phyloP scores from a whole-genome alignment of 2,113 vertebrate genomes.

The Hydropotes inermis region DNA sequence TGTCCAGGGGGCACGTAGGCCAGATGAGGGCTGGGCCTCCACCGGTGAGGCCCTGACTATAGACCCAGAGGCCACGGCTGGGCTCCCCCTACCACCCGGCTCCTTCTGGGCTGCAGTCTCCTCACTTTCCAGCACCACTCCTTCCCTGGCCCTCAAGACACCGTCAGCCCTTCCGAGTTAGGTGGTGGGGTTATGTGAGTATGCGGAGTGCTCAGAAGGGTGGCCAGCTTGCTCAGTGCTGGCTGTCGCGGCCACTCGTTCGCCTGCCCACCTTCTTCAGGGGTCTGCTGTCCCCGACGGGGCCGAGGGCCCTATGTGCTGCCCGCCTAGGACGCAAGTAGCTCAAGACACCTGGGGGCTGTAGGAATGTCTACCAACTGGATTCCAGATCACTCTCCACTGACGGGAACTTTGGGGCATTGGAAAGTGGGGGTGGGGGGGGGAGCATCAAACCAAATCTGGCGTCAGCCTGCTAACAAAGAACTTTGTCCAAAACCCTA shows the following conservation, averaged over 20 bases:
- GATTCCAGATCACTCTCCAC: neutral
- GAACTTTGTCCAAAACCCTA: neutral
- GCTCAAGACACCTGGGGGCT: neutral
- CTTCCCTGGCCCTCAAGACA: neutral
- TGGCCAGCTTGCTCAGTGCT: accelerated
- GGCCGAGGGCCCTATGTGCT: neutral
- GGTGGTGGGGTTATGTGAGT: neutral
- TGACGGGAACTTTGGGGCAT: neutral
- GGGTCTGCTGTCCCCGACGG: neutral
- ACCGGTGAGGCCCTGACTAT: neutral
- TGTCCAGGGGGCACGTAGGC: neutral
- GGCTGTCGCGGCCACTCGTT: neutral
- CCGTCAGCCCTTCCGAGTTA: neutral
- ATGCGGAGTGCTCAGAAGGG: too few relatives aligned
- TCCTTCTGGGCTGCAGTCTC: neutral
- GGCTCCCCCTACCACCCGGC: neutral
- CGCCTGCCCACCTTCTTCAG: neutral
- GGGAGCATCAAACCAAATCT: neutral
- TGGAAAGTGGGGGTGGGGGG: neutral
- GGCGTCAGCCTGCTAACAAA: neutral
- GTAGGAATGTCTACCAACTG: neutral
- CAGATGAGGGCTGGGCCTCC: neutral
- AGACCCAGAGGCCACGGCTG: neutral
- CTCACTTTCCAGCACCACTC: neutral
- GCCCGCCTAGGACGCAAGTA: accelerated